These are phyloP conservation scores for Fopius arisanus DNA, from an alignment of 1,140 invertebrate genomes.

Conservation along the genomic window DNA sequence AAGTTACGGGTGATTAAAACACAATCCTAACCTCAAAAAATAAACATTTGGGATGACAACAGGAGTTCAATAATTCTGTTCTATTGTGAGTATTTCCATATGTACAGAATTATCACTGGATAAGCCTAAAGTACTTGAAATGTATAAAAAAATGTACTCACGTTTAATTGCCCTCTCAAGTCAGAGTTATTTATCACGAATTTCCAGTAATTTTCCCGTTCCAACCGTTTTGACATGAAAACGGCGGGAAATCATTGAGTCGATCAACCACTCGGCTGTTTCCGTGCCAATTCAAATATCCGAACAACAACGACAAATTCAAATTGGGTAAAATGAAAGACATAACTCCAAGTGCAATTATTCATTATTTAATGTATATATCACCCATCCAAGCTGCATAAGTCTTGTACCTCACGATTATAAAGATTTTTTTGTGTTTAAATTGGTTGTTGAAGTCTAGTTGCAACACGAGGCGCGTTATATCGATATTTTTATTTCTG, in stretches of 20 bases:
- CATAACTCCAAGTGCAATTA: conserved; percentile 15
- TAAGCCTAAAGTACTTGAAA: no score
- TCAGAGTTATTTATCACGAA: neutral
- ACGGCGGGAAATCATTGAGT: neutral
- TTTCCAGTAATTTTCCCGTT: neutral
- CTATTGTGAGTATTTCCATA: no score
- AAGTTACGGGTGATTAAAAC: no score
- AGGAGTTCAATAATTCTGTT: no score
- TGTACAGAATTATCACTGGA: no score
- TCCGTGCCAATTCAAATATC: neutral
- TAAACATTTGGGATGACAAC: no score
- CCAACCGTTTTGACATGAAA: neutral
- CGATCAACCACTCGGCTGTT: neutral
- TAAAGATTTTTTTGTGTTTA: conserved; percentile 23
- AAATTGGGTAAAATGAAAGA: neutral
- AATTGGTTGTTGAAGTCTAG: conserved; percentile 11
- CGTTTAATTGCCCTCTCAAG: neutral
- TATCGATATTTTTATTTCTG: conserved; percentile 5
- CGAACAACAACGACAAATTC: neutral
- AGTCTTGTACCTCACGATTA: conserved; percentile 29
- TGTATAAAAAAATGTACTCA: neutral
- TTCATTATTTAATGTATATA: conserved; percentile 20
- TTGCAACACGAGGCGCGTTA: conserved; percentile 26
- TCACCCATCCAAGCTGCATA: conserved; percentile 28
- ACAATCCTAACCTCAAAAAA: no score